These are phyloP conservation scores for Scolopax bukidnonensis DNA, from an alignment of 2,797 vertebrate species.

Conservation along the genomic window DNA sequence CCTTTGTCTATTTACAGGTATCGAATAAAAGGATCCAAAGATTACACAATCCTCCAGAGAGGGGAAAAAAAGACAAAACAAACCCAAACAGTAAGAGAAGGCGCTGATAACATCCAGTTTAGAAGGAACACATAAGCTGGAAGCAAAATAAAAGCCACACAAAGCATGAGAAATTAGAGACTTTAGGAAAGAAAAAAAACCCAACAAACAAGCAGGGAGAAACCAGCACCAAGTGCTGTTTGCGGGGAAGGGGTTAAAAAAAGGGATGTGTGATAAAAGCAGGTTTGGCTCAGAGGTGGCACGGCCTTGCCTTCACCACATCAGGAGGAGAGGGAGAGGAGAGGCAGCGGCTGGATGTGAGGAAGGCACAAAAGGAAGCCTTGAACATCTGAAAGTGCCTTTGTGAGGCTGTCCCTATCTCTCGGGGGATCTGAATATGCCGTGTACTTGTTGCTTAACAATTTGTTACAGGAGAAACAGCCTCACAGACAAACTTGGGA, in stretches of 20 bases:
- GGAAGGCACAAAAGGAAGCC: constrained; percentile 48
- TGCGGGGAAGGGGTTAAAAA: background rate
- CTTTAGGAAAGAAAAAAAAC: background rate
- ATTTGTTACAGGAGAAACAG: constrained; percentile 8
- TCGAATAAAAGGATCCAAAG: background rate
- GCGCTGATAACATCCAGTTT: background rate
- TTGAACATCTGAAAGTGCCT: constrained; percentile 5
- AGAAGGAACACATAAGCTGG: background rate
- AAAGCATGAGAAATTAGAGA: background rate
- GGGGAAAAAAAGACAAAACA: background rate
- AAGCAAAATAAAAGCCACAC: background rate
- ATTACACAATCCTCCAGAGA: background rate
- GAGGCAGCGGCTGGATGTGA: background rate
- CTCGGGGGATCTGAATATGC: background rate
- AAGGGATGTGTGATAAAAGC: background rate
- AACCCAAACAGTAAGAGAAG: background rate
- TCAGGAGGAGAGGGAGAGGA: background rate
- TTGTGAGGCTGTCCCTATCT: constrained; percentile 19
- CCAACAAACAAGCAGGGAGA: background rate
- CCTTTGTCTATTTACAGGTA: background rate
- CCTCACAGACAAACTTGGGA: background rate
- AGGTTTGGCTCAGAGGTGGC: background rate
- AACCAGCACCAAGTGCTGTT: background rate
- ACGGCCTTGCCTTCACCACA: background rate
- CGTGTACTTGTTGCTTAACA: background rate